These are phyloP conservation scores for Columba livia DNA, from an alignment of 2,113 vertebrate species.

Conservation along the genomic window DNA sequence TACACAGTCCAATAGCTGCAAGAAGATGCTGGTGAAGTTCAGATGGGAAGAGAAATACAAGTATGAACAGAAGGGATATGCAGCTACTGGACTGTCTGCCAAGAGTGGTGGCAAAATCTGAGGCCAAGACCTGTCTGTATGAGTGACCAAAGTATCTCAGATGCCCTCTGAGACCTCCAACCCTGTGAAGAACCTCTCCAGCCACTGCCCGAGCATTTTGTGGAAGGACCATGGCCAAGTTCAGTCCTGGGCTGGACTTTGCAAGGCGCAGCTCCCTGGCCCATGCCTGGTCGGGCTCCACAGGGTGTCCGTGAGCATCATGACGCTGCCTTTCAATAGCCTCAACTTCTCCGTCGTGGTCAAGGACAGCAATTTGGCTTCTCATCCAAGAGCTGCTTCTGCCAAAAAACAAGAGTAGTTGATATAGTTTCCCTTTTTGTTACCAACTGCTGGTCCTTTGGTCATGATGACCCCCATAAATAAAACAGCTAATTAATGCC, in stretches of 20 bases:
- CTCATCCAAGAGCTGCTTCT: background rate
- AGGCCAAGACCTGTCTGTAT: background rate
- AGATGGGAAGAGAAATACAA: background rate
- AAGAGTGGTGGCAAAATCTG: background rate
- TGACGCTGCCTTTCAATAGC: background rate
- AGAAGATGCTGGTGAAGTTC: background rate
- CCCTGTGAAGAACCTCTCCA: background rate
- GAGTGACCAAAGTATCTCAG: background rate
- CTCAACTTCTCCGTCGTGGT: background rate
- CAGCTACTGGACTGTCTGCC: background rate
- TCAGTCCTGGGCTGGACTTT: background rate
- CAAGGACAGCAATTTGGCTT: background rate
- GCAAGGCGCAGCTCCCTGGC: background rate
- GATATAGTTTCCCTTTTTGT: background rate
- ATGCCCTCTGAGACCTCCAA: background rate
- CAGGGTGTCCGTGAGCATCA: background rate
- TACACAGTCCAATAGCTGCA: background rate
- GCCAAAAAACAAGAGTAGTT: background rate
- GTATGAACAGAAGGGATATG: background rate
- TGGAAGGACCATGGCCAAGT: background rate
- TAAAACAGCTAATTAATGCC: slow-evolving; percentile 21
- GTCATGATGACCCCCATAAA: background rate
- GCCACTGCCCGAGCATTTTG: background rate
- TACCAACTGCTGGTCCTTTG: background rate
- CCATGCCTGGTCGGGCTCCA: fast-evolving